Percentiles rank a stretch among this genome's conserved stretches.
Evolutionary conservation across 2,888 invertebrate genomes (phyloP).

Genomic region (Drosophila borealis): DNA sequence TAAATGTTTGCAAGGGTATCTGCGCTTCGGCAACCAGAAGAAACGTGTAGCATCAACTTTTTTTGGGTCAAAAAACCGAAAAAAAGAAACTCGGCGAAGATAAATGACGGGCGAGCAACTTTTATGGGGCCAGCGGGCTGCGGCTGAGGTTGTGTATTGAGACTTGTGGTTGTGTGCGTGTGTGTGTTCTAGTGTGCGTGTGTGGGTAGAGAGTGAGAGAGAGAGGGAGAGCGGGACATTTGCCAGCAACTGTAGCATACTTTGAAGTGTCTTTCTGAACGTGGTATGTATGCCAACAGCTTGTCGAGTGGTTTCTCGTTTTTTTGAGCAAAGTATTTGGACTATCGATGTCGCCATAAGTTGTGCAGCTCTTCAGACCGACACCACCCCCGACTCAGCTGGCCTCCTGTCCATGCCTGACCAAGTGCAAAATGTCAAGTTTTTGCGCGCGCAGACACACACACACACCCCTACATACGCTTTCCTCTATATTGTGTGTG

Average conservation of each 20-base stretch:
- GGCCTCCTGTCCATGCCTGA: slow-evolving; percentile 63
- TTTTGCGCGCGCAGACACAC: slow-evolving; percentile 31
- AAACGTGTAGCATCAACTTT: background rate
- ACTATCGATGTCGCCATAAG: slow-evolving; percentile 81
- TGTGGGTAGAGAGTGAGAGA: slow-evolving; percentile 12
- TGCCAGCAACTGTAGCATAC: slow-evolving; percentile 74
- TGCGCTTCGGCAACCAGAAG: background rate
- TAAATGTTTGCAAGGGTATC: slow-evolving; percentile 3
- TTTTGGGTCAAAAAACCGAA: slow-evolving; percentile 30
- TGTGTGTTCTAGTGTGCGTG: slow-evolving; percentile 1
- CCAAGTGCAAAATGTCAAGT: slow-evolving; percentile 79
- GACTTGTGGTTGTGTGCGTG: slow-evolving; percentile 6
- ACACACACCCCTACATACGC: background rate
- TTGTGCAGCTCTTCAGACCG: slow-evolving; percentile 71
- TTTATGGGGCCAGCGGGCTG: slow-evolving; percentile 48
- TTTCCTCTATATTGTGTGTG: slow-evolving; percentile 11
- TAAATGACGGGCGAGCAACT: slow-evolving; percentile 71
- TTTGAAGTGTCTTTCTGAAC: slow-evolving; percentile 73
- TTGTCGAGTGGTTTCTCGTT: slow-evolving; percentile 78
- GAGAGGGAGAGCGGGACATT: slow-evolving; percentile 51
- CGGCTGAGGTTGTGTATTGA: slow-evolving; percentile 35
- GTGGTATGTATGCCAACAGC: slow-evolving; percentile 81
- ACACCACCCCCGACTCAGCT: slow-evolving; percentile 13
- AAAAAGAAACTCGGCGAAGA: slow-evolving; percentile 51
- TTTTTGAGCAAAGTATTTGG: slow-evolving; percentile 66